These are phyloP conservation scores for Homarus americanus DNA, from an alignment of 1,140 invertebrate genomes.

Conservation along the genomic window DNA sequence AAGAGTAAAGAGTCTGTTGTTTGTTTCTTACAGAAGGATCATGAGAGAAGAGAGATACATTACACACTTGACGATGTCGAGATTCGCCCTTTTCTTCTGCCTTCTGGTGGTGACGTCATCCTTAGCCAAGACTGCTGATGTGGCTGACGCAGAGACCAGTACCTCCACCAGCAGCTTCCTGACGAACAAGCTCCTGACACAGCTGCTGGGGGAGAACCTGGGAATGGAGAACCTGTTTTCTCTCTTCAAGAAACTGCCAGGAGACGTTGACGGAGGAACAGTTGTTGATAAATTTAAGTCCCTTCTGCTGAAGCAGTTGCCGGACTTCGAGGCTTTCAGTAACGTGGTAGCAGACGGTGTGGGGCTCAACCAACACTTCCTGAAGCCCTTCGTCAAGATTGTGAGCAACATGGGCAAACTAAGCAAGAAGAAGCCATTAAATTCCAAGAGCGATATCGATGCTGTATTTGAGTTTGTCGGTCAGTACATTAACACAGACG, in stretches of 20 bases:
- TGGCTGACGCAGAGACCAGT: background rate
- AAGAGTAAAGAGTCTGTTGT: no score
- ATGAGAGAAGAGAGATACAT: background rate
- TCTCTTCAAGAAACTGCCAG: background rate
- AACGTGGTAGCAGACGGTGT: background rate
- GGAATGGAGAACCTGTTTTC: background rate
- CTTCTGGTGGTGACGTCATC: background rate
- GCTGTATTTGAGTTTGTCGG: background rate
- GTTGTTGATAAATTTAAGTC: background rate
- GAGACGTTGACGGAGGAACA: background rate
- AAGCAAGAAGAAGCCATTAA: background rate
- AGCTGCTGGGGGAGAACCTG: background rate
- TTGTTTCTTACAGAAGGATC: background rate
- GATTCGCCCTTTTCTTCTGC: background rate
- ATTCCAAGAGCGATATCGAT: background rate
- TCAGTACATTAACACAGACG: background rate
- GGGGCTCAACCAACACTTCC: background rate
- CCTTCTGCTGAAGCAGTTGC: conserved; percentile 17
- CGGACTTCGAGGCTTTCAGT: background rate
- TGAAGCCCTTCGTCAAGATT: conserved; percentile 31
- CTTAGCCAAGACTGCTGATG: background rate
- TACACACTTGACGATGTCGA: background rate
- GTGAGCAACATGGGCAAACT: background rate
- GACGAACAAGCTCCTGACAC: background rate
- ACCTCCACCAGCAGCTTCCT: background rate